Evolutionary conservation across 2,888 invertebrate genomes (phyloP).

Genomic region (Cordilura impudica): DNA sequence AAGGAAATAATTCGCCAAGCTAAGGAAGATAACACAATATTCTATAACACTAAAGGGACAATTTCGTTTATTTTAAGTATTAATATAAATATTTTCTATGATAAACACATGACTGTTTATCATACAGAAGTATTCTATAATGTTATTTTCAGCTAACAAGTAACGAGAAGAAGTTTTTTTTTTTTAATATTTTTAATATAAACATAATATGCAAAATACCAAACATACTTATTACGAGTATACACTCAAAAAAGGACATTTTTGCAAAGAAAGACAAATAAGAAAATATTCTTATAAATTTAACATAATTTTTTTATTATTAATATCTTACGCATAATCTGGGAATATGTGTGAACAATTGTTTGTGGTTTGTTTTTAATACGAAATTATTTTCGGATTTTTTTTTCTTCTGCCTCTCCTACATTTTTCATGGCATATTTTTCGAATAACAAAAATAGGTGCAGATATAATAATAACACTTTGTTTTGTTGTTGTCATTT

Average conservation of each 20-base stretch:
- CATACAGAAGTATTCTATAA: conserved; percentile 38
- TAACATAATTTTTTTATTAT: conserved; percentile 32
- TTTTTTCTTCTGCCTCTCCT: neutral
- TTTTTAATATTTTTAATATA: conserved; percentile 44
- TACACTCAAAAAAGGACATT: conserved; percentile 2
- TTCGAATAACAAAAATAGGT: conserved; percentile 14
- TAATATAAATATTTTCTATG: conserved; percentile 25
- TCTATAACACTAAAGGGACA: conserved; percentile 49
- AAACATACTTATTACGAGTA: neutral
- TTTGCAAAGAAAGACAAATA: neutral
- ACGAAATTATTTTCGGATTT: conserved; percentile 19
- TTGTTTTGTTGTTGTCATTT: conserved; percentile 11
- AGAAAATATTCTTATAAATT: conserved; percentile 24
- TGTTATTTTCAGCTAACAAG: conserved; percentile 21
- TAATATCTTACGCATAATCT: conserved; percentile 50
- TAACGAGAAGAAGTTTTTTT: conserved; percentile 1
- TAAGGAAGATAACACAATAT: conserved; percentile 6
- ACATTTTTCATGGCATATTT: neutral
- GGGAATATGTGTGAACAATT: conserved; percentile 56
- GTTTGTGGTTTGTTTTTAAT: conserved; percentile 41
- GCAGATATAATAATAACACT: conserved; percentile 29
- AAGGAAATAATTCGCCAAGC: conserved; percentile 22
- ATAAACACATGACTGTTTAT: conserved; percentile 55
- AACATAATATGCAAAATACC: conserved; percentile 57
- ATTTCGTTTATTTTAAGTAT: conserved; percentile 24